Conservation (phyloP, 2,797 vertebrate genomes). For the Onychomys arenicola region DNA sequence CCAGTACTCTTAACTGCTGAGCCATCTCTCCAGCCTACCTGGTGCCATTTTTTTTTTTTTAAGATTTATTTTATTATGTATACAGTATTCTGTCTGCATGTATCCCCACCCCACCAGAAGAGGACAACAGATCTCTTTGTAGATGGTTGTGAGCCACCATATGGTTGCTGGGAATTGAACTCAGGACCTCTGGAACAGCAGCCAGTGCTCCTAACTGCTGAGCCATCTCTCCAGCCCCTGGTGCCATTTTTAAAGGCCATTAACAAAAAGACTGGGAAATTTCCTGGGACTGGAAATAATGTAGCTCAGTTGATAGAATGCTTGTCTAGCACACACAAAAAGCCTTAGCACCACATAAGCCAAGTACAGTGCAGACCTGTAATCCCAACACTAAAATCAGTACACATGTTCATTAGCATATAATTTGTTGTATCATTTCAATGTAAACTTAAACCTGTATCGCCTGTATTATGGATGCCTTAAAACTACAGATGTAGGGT, state of each 20-base stretch:
- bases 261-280: slow-evolving; percentile 34
- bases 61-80: no score
- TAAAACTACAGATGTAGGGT: slow-evolving; percentile 33
- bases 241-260: slow-evolving; percentile 32
- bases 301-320: background rate
- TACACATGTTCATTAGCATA: slow-evolving; percentile 56
- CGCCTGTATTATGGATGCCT: slow-evolving; percentile 63
- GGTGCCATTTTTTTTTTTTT: background rate
- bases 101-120: no score
- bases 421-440: slow-evolving; percentile 31
- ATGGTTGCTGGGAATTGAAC: no score
- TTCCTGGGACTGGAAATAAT: background rate
- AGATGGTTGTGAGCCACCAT: no score
- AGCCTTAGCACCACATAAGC: background rate
- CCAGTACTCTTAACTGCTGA: no score
- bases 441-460: slow-evolving; percentile 33
- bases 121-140: no score
- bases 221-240: background rate
- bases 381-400: background rate
- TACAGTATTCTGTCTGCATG: no score
- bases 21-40: background rate
- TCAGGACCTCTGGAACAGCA: no score
- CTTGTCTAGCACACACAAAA: background rate
- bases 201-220: no score
- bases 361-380: background rate